Conservation (phyloP, 2,797 vertebrate genomes). For the Eidolon dupreanum region DNA sequence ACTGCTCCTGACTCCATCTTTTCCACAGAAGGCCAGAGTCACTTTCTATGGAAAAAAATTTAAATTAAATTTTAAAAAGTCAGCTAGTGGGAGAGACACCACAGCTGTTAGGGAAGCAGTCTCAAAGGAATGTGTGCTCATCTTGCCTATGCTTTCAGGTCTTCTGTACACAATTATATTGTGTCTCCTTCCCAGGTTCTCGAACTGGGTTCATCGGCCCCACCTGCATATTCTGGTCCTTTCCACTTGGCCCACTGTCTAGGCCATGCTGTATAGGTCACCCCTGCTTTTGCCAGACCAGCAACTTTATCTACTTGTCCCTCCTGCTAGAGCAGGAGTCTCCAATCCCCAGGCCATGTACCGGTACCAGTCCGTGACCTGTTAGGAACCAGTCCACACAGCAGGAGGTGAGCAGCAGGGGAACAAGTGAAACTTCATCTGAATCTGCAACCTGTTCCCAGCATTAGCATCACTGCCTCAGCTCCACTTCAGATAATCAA, state of each 20-base stretch:
- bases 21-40: neutral
- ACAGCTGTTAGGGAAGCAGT: neutral
- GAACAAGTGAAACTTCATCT: too few relatives aligned
- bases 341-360: too few relatives aligned
- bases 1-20: neutral
- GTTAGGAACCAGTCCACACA: too few relatives aligned
- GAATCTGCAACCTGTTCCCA: too few relatives aligned
- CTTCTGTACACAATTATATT: neutral
- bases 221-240: neutral
- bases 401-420: too few relatives aligned
- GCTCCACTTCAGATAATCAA: too few relatives aligned
- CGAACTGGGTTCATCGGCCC: neutral
- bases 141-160: fast-evolving
- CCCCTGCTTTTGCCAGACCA: neutral
- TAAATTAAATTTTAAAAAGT: neutral
- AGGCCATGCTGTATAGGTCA: fast-evolving
- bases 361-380: too few relatives aligned
- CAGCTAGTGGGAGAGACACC: neutral
- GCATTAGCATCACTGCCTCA: too few relatives aligned
- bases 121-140: neutral
- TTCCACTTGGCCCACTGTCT: neutral
- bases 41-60: neutral
- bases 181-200: neutral
- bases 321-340: neutral
- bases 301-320: neutral